phyloP scores from a whole-genome alignment of 37 sponge, comb jelly and placozoan genomes.

The Spongia lamella region DNA sequence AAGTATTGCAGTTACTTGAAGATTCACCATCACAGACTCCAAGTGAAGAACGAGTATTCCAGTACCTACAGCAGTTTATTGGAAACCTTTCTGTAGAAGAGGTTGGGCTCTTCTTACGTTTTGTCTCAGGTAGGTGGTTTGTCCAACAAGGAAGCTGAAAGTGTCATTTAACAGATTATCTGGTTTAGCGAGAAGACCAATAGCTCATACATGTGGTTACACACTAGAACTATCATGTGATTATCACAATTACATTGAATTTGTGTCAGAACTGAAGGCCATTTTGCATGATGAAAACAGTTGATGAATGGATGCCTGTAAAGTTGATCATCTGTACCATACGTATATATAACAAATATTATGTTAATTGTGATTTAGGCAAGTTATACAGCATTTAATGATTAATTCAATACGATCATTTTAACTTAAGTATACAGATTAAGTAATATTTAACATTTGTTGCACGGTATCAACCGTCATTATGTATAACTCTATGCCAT shows the following conservation, averaged over 20 bases:
- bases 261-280: too few species aligned
- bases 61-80: conserved; percentile 26
- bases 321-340: too few species aligned
- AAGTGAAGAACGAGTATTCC: conserved; percentile 20
- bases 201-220: too few species aligned
- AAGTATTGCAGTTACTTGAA: conserved; percentile 18
- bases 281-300: background rate
- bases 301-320: conserved; percentile 28
- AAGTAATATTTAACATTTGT: background rate
- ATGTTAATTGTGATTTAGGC: background rate
- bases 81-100: conserved; percentile 18
- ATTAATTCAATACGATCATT: background rate
- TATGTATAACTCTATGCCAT: conserved; percentile 17
- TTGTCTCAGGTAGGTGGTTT: conserved; percentile 18
- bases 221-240: too few species aligned
- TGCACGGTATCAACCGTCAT: background rate
- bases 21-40: background rate
- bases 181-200: too few species aligned
- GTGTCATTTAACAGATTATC: conserved; percentile 20
- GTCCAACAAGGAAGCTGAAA: background rate
- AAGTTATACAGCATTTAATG: too few species aligned
- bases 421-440: background rate
- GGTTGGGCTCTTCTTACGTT: conserved; percentile 7
- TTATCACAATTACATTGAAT: too few species aligned
- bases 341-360: too few species aligned